Conservation (phyloP, 2,113 vertebrate genomes). For the Spheniscus mendiculus region DNA sequence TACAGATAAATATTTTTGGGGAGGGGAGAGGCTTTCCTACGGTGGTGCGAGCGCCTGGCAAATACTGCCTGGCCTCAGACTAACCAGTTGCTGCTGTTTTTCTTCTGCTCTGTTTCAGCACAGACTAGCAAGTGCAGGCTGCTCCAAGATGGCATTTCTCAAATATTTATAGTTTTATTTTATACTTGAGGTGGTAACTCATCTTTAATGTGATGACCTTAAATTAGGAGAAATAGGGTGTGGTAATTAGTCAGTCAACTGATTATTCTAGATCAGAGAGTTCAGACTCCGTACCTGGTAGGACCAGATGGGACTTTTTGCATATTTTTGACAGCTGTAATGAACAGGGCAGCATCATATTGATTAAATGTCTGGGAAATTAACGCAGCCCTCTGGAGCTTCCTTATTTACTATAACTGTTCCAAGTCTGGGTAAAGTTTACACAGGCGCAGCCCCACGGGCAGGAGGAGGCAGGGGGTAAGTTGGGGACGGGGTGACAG, state of each 20-base stretch:
- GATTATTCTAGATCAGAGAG: background rate
- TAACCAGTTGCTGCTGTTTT: background rate
- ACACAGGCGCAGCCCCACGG: background rate
- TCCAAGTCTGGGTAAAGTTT: background rate
- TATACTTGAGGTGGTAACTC: conserved; percentile 32
- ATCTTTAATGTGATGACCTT: conserved; percentile 9
- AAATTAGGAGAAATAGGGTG: conserved; percentile 33
- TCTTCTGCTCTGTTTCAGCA: background rate
- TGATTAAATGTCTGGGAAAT: conserved; percentile 65
- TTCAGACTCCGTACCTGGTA: background rate
- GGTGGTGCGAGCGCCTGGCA: background rate
- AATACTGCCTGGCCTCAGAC: too few species aligned
- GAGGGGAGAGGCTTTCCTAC: background rate
- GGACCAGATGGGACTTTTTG: conserved; percentile 65
- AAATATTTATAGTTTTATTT: conserved; percentile 55
- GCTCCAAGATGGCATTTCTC: background rate
- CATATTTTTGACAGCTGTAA: conserved; percentile 68
- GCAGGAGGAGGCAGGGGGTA: background rate
- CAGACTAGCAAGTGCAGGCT: background rate
- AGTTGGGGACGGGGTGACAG: background rate
- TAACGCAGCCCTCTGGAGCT: conserved; percentile 19
- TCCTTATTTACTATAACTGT: background rate
- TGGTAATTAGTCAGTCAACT: conserved; percentile 51
- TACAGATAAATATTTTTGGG: conserved; percentile 57
- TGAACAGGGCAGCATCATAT: conserved; percentile 45